A percentile compares a stretch with the other conserved stretches of the same genome.
phyloP scores from a whole-genome alignment of 2,797 vertebrate genomes.

The Danio choprae region DNA sequence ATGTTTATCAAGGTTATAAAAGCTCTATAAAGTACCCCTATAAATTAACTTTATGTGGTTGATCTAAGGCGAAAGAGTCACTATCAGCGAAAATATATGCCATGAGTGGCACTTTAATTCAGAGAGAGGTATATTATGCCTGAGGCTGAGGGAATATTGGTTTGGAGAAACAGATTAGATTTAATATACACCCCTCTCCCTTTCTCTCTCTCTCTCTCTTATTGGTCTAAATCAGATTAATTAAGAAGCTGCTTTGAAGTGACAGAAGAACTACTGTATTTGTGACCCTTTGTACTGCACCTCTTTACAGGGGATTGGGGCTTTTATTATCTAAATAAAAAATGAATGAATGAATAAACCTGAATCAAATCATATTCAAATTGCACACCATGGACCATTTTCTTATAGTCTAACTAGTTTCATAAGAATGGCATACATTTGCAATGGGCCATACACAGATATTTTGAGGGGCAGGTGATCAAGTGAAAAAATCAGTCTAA shows the following conservation, averaged over 20 bases:
- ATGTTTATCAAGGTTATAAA: conserved; percentile 30
- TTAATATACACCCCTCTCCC: background rate
- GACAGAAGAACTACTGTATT: conserved; percentile 5
- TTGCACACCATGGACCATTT: background rate
- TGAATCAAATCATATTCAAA: background rate
- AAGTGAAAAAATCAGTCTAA: too few relatives aligned
- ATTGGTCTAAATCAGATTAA: conserved; percentile 44
- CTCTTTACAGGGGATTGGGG: background rate
- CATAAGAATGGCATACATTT: background rate
- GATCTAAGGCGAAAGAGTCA: background rate
- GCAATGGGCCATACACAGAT: too few relatives aligned
- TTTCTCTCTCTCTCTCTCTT: background rate
- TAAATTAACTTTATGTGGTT: conserved; percentile 25
- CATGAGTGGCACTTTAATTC: background rate
- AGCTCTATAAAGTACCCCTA: background rate
- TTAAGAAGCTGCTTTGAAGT: conserved; percentile 46
- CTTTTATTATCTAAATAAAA: background rate
- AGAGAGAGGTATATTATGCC: conserved; percentile 8
- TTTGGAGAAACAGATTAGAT: conserved; percentile 6
- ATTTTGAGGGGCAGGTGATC: too few relatives aligned
- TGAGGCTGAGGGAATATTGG: background rate
- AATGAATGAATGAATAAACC: background rate
- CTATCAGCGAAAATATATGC: background rate
- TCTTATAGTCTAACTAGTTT: background rate
- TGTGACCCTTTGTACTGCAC: background rate